A percentile compares a stretch with the other conserved stretches of the same genome.
phyloP scores from a whole-genome alignment of 1,140 invertebrate genomes.

The Anoplolepis gracilipes region DNA sequence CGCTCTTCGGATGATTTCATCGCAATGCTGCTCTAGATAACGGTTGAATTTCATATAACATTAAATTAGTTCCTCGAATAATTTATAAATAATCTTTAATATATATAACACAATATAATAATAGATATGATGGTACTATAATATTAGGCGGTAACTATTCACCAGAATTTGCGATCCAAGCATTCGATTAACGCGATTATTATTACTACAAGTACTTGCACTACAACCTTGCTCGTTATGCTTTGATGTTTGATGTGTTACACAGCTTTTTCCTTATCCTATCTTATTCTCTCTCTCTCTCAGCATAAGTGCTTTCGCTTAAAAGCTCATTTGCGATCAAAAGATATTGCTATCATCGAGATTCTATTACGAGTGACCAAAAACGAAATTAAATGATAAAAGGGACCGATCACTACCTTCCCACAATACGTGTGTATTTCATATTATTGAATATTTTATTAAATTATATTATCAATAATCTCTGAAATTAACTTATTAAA shows the following conservation, averaged over 20 bases:
- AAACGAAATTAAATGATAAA: slow-evolving; percentile 20
- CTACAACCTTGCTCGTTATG: background rate
- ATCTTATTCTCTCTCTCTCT: background rate
- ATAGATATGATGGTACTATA: background rate
- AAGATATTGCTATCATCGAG: slow-evolving; percentile 7
- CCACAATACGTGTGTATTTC: background rate
- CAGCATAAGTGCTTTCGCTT: slow-evolving; percentile 5
- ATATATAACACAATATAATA: background rate
- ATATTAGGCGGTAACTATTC: background rate
- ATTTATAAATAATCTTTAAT: background rate
- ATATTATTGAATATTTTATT: background rate
- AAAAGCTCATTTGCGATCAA: slow-evolving; percentile 41
- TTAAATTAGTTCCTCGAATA: background rate
- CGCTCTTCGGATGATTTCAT: slow-evolving; percentile 64
- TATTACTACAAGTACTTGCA: slow-evolving; percentile 1
- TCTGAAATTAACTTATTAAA: background rate
- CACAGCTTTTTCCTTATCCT: background rate
- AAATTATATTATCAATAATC: background rate
- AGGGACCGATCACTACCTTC: background rate
- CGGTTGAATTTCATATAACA: background rate
- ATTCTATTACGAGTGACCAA: background rate
- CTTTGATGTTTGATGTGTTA: slow-evolving; percentile 17
- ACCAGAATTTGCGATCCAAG: background rate
- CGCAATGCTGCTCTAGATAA: slow-evolving; percentile 18
- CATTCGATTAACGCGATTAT: background rate